phyloP scores from a whole-genome alignment of 2,113 vertebrate genomes.

The Orcinus orca region DNA sequence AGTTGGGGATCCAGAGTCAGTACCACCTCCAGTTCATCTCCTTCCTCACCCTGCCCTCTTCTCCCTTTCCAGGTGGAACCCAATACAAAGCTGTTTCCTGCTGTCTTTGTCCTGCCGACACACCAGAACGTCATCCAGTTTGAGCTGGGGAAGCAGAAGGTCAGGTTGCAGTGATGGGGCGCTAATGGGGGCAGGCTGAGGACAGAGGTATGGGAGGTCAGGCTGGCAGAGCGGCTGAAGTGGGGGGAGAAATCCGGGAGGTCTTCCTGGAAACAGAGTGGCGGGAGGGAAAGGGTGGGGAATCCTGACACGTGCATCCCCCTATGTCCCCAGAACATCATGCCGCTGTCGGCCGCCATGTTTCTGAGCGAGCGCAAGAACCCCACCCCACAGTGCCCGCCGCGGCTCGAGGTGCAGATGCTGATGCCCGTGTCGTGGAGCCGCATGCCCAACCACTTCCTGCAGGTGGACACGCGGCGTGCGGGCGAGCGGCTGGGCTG shows the following conservation, averaged over 20 bases:
- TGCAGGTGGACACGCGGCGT: conserved; percentile 85
- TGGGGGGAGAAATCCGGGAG: neutral
- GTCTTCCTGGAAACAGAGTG: neutral
- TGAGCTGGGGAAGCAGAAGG: conserved; percentile 96
- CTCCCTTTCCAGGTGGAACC: conserved; percentile 91
- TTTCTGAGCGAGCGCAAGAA: conserved; percentile 94
- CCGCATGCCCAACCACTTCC: conserved; percentile 92
- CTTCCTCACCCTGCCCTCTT: neutral
- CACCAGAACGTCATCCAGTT: conserved; percentile 94
- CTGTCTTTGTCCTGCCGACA: conserved; percentile 89
- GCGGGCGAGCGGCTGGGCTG: conserved; percentile 92
- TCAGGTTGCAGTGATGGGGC: conserved; percentile 51
- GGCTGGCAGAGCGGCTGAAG: neutral
- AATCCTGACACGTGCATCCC: accelerated
- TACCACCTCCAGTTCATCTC: neutral
- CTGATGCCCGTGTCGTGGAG: conserved; percentile 95
- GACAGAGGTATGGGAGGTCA: neutral
- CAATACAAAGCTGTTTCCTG: conserved; percentile 96
- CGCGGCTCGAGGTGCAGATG: conserved; percentile 90
- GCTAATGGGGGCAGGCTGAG: accelerated
- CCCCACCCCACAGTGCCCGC: conserved; percentile 92
- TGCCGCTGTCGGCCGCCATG: conserved; percentile 97
- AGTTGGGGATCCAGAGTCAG: neutral
- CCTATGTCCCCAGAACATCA: conserved; percentile 89
- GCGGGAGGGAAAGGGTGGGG: neutral